A percentile compares a stretch with the other conserved stretches of the same genome.
Evolutionary conservation across 2,888 invertebrate genomes (phyloP).

Genomic region (Meandrusa payeni): DNA sequence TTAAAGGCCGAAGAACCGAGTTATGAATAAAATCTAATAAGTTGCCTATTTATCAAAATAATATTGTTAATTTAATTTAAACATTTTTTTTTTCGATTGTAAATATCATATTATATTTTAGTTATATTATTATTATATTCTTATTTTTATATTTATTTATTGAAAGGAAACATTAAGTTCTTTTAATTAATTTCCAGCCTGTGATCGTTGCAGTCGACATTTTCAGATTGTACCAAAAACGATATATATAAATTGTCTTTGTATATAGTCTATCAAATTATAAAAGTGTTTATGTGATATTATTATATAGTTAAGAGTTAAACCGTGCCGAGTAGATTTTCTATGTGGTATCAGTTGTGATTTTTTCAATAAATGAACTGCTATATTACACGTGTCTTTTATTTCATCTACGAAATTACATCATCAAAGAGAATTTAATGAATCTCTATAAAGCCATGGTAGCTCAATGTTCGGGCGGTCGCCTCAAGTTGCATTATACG

Average conservation of each 20-base stretch:
- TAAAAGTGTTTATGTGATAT: slow-evolving; percentile 79
- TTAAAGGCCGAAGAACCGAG: too few species aligned
- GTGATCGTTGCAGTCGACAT: slow-evolving; percentile 53
- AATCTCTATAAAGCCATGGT: too few species aligned
- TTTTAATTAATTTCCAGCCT: slow-evolving; percentile 40
- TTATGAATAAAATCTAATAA: too few species aligned
- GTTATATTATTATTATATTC: slow-evolving; percentile 22
- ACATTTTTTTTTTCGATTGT: slow-evolving; percentile 2
- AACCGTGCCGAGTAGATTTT: slow-evolving; percentile 81
- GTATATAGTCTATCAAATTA: slow-evolving; percentile 75
- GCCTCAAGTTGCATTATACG: too few species aligned
- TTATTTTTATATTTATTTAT: slow-evolving; percentile 30
- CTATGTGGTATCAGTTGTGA: slow-evolving; percentile 81
- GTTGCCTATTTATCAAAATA: too few species aligned
- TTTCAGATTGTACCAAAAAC: slow-evolving; percentile 64
- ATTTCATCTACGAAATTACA: too few species aligned
- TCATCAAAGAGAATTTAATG: too few species aligned
- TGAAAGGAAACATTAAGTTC: slow-evolving; percentile 35
- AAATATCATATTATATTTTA: slow-evolving; percentile 17
- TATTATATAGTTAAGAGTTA: slow-evolving; percentile 78
- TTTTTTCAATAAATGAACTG: slow-evolving; percentile 77
- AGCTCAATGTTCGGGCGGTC: too few species aligned
- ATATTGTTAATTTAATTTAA: too few species aligned
- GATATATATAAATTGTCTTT: slow-evolving; percentile 48
- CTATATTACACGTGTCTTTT: slow-evolving; percentile 44